Conservation (phyloP, 1,140 invertebrate genomes). For the Rhagoletis zephyria region DNA sequence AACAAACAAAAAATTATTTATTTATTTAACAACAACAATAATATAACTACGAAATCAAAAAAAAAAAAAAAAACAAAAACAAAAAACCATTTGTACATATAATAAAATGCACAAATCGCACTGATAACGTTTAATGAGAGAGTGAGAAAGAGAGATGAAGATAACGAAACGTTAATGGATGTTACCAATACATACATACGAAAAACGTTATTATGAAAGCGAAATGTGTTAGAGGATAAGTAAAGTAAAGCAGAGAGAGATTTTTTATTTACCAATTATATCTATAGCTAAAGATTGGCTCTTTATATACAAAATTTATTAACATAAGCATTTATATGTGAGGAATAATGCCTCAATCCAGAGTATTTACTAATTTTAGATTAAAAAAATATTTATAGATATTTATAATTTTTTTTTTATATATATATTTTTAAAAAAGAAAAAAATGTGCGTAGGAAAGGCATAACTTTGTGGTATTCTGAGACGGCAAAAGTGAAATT, state of each 20-base stretch:
- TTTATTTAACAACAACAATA: constrained; percentile 2
- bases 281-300: neutral
- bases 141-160: neutral
- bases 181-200: neutral
- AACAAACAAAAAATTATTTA: neutral
- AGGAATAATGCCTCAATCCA: no score
- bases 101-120: constrained; percentile 5
- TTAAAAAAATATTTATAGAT: neutral
- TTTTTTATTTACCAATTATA: neutral
- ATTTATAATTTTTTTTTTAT: neutral
- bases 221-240: constrained; percentile 4
- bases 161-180: neutral
- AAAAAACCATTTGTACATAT: neutral
- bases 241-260: neutral
- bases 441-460: neutral
- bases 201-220: neutral
- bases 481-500: no score
- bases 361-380: no score
- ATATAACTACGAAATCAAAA: neutral
- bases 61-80: constrained; percentile 33
- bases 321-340: neutral
- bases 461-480: neutral
- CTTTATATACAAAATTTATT: neutral
- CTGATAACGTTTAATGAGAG: constrained; percentile 9
- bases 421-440: no score